Conservation (phyloP, 64 coral and sea anemone species). For the Porites lutea region DNA sequence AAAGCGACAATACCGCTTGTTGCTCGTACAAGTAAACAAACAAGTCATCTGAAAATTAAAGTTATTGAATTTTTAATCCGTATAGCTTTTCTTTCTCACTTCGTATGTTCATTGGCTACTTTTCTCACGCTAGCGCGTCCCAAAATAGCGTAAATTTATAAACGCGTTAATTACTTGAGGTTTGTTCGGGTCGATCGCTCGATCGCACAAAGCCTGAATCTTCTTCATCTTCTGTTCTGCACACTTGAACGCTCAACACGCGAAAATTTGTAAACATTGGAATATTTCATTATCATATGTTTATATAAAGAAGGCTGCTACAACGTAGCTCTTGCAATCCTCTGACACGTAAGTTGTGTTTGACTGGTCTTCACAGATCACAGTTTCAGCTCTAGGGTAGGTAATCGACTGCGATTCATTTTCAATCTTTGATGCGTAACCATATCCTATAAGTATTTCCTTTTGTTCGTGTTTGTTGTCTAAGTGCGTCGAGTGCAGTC, state of each 20-base stretch:
- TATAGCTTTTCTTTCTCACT: background rate
- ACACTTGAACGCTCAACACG: background rate
- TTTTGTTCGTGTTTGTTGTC: too few relatives aligned
- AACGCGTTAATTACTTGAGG: background rate
- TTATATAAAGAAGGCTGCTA: background rate
- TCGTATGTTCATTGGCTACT: background rate
- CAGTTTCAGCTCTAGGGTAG: too few relatives aligned
- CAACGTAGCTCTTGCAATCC: background rate
- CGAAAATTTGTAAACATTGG: background rate
- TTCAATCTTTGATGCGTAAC: too few relatives aligned
- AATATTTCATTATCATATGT: constrained; percentile 21
- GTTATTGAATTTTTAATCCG: constrained; percentile 30
- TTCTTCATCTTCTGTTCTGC: too few relatives aligned
- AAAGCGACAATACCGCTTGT: background rate
- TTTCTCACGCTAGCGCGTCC: too few relatives aligned
- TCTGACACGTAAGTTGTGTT: constrained; percentile 12
- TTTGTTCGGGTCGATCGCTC: background rate
- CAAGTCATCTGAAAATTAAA: constrained; percentile 4
- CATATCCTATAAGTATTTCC: too few relatives aligned
- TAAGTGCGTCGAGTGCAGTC: too few relatives aligned
- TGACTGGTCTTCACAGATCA: background rate
- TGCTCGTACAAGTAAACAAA: background rate
- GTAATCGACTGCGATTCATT: too few relatives aligned
- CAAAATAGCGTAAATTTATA: background rate
- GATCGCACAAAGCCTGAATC: too few relatives aligned